Evolutionary conservation across 2,113 vertebrate genomes (phyloP).

Genomic region (Pygoscelis antarcticus): DNA sequence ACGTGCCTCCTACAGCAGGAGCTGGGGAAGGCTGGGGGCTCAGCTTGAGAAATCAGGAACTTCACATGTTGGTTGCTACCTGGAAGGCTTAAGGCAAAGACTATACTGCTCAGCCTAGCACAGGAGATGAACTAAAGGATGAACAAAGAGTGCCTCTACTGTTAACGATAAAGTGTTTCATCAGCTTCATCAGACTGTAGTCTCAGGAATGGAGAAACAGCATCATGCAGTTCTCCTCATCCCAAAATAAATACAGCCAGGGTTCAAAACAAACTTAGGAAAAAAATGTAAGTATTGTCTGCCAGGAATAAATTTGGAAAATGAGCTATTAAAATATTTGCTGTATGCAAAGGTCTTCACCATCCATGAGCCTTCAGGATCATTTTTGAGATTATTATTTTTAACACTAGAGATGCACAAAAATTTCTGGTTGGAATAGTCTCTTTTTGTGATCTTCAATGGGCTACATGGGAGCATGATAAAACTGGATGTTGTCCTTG

Average conservation of each 20-base stretch:
- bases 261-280: not conserved
- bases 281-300: not conserved
- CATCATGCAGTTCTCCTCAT: not conserved
- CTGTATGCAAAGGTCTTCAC: not conserved
- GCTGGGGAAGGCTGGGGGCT: not conserved
- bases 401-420: not conserved
- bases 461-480: not conserved
- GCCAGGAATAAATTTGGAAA: not conserved
- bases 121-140: not conserved
- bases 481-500: not conserved
- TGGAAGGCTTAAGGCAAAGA: not conserved
- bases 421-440: not conserved
- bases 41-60: not conserved
- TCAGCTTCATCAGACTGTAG: not conserved
- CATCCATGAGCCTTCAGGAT: not conserved
- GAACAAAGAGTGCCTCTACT: not conserved
- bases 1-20: not conserved
- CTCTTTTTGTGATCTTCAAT: not conserved
- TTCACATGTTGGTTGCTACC: not conserved
- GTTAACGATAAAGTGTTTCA: not conserved
- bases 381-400: not conserved
- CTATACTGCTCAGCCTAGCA: not conserved
- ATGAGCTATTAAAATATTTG: not conserved
- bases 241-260: conserved; percentile 1
- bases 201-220: not conserved